Conservation (phyloP, 2,888 invertebrate species). For the Kryphioiulus occultus region DNA sequence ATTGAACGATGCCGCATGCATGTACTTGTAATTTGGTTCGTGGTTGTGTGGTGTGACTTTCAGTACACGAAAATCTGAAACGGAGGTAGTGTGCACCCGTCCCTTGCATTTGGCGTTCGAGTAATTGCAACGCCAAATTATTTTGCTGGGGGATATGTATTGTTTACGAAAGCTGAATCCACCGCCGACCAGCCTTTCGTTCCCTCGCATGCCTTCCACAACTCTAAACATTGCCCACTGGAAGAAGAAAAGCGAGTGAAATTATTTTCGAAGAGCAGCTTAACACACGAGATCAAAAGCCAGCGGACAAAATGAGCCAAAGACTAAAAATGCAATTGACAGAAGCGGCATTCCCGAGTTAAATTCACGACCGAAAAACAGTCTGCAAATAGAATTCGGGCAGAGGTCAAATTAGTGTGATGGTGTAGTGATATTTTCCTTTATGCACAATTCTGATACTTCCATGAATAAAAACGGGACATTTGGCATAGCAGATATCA, state of each 20-base stretch:
- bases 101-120: background rate
- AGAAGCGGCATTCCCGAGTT: background rate
- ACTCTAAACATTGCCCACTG: background rate
- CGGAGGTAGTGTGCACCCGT: background rate
- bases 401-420: background rate
- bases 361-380: background rate
- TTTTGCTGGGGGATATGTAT: background rate
- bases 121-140: background rate
- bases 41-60: background rate
- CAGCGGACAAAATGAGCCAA: background rate
- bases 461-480: no score
- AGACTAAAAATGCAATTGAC: background rate
- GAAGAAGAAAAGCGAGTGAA: background rate
- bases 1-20: background rate
- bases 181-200: background rate
- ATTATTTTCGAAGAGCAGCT: background rate
- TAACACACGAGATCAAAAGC: background rate
- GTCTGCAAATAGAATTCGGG: background rate
- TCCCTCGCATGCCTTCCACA: background rate
- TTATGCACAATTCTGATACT: background rate
- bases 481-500: no score
- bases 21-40: background rate
- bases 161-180: constrained; percentile 5
- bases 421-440: background rate
- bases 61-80: background rate